Conservation (phyloP, 1,140 invertebrate species). For the Drosophila santomea region DNA sequence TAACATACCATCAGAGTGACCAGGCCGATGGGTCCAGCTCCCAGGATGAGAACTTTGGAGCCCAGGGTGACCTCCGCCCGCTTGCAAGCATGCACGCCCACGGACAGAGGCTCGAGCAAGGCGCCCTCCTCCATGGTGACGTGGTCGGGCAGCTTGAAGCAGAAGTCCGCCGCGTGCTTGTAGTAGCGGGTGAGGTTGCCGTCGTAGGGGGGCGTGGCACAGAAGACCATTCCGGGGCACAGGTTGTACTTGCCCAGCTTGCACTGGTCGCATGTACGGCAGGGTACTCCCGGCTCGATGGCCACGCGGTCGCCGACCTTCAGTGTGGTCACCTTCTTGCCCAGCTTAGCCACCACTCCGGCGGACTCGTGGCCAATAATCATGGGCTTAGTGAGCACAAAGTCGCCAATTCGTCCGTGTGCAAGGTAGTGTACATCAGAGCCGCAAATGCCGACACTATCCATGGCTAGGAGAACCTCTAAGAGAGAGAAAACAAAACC, state of each 20-base stretch:
- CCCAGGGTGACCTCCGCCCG: constrained; percentile 90
- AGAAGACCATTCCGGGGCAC: constrained; percentile 94
- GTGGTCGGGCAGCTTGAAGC: constrained; percentile 96
- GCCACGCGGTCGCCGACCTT: constrained; percentile 95
- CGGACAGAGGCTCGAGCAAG: constrained; percentile 95
- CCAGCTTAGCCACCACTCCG: constrained; percentile 88
- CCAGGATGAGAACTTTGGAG: constrained; percentile 93
- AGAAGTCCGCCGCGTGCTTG: constrained; percentile 96
- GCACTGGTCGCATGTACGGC: constrained; percentile 93
- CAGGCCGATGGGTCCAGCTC: constrained; percentile 96
- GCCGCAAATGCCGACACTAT: constrained; percentile 97
- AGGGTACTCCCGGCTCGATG: constrained; percentile 96
- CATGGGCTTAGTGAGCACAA: constrained; percentile 93
- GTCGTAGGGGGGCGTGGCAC: constrained; percentile 95
- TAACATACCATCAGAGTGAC: constrained; percentile 89
- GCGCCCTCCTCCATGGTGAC: constrained; percentile 97
- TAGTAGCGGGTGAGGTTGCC: constrained; percentile 94
- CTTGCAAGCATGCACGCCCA: constrained; percentile 96
- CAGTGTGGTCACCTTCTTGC: constrained; percentile 91
- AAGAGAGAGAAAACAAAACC: neutral
- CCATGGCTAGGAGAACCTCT: constrained; percentile 94
- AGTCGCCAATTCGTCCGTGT: constrained; percentile 92
- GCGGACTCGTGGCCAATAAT: constrained; percentile 95
- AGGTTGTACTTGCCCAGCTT: constrained; percentile 95
- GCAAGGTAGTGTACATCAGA: constrained; percentile 97